A percentile compares a stretch with the other conserved stretches of the same genome.
phyloP scores from a whole-genome alignment of 2,113 vertebrate genomes.

The Setophaga kirtlandii region DNA sequence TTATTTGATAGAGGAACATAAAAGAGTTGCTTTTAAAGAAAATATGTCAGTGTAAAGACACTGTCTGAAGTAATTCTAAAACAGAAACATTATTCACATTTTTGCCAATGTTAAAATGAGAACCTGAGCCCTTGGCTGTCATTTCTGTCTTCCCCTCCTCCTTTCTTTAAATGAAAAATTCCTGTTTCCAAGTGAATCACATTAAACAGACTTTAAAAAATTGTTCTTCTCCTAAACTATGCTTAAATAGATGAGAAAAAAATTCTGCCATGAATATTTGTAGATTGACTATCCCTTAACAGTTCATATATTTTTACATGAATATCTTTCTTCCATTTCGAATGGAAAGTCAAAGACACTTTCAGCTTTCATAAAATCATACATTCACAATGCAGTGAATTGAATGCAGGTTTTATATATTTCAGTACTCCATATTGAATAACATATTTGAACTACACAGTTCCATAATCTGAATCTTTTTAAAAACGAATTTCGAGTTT shows the following conservation, averaged over 20 bases:
- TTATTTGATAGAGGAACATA: not conserved
- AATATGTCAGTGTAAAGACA: not conserved
- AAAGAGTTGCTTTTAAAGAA: not conserved
- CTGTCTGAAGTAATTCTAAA: not conserved
- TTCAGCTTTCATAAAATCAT: slow-evolving; percentile 23
- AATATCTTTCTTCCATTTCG: slow-evolving; percentile 28
- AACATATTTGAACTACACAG: not conserved
- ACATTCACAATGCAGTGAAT: not conserved
- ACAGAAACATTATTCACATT: not conserved
- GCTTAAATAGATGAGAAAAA: slow-evolving; percentile 14
- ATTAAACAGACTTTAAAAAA: slow-evolving; percentile 13
- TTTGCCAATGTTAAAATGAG: slow-evolving; percentile 22
- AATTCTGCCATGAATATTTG: slow-evolving; percentile 2
- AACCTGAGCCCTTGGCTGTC: slow-evolving; percentile 25
- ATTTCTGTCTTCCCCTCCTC: slow-evolving; percentile 15
- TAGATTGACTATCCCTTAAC: slow-evolving; percentile 14
- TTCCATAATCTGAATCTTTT: not conserved
- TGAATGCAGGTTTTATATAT: not conserved
- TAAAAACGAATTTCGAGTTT: not conserved
- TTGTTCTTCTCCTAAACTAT: slow-evolving; percentile 15
- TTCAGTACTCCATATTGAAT: not conserved
- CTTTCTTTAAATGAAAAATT: slow-evolving; percentile 19
- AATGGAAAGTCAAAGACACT: slow-evolving; percentile 18
- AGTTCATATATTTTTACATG: slow-evolving; percentile 18
- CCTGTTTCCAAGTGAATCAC: not conserved